Base-by-base conservation (phyloP, 2,888 invertebrate species). In the Diaprepes abbreviatus region DNA sequence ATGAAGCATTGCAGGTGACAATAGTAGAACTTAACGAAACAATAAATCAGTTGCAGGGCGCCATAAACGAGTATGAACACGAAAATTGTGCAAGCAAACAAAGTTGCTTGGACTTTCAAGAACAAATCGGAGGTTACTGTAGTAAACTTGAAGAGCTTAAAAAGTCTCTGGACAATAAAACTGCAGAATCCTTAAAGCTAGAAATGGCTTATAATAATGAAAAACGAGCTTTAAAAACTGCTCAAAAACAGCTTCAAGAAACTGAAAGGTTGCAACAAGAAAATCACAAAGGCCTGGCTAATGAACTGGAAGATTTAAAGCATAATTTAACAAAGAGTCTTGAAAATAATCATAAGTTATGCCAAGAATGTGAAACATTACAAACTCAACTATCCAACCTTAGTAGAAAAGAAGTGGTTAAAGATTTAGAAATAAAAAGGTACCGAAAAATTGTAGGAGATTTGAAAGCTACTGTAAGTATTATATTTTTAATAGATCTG, bases 161-260 rank as follows among this genome's bases (percentile, higher is more conserved):
- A 59, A 71, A 60, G n/a, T 59, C 71, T 19, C 63, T 80, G 48
- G 75, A 77, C 4, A 72, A 77, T 43, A 81, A 80, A 52, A 79
- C 77, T 17, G 59, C 72, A 3, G 77, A 80, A 58, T 71, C 81
- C 33, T 75, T 79, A 40, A 77, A 74, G 40, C 60, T 78, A 21
- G 76, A 78, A 57, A 74, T 72, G 64, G 78, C 79, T 2, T 80
- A 78, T 66, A 76, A 77, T 38, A 73, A 74, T n/a, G 80, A 81
- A 59, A 74, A 73, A 50, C 76, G 79, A 31, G 73, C 71, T 4
- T 64, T 79, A 19, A 76, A 75, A 52, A 66, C 74, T 14, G 76
- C 77, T n/a, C 79, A 79, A 68, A 74, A 76, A 50, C 79, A 80
- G 59, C 55, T 81, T 52, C 76, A 77, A 9, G 75, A 76, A 45